Percentiles rank a stretch among this genome's conserved stretches.
phyloP scores from a whole-genome alignment of 2,797 vertebrate species.

The Phoebastria nigripes region DNA sequence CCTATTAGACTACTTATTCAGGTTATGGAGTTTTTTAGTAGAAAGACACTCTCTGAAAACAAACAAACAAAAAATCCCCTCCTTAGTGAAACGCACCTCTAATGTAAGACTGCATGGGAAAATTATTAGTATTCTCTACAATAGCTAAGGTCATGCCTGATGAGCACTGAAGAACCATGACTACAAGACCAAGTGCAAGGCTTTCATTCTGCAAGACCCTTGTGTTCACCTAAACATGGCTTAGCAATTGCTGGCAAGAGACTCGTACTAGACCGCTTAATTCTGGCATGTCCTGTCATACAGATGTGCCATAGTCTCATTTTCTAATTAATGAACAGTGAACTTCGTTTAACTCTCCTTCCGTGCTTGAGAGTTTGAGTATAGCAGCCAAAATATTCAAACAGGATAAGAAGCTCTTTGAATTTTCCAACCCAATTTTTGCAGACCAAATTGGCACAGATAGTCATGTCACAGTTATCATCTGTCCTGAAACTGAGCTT shows the following conservation, averaged over 20 bases:
- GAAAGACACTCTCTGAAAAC: neutral
- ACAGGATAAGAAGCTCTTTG: neutral
- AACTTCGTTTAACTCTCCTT: neutral
- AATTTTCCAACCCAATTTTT: neutral
- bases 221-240: neutral
- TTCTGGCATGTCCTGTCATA: neutral
- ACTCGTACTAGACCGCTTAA: fast-evolving
- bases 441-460: neutral
- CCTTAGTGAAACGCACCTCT: neutral
- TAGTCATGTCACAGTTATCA: neutral
- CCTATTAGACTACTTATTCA: neutral
- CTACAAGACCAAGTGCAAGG: neutral
- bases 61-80: neutral
- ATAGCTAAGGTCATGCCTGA: neutral
- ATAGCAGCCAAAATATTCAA: neutral
- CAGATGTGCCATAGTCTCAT: neutral
- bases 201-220: neutral
- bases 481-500: neutral
- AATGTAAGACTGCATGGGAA: neutral
- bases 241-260: neutral
- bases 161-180: neutral
- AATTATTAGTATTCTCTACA: neutral
- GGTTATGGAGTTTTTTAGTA: neutral
- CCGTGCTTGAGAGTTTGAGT: neutral
- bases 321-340: neutral